Evolutionary conservation across 1,140 invertebrate genomes (phyloP).

Genomic region (Megathymus violae): DNA sequence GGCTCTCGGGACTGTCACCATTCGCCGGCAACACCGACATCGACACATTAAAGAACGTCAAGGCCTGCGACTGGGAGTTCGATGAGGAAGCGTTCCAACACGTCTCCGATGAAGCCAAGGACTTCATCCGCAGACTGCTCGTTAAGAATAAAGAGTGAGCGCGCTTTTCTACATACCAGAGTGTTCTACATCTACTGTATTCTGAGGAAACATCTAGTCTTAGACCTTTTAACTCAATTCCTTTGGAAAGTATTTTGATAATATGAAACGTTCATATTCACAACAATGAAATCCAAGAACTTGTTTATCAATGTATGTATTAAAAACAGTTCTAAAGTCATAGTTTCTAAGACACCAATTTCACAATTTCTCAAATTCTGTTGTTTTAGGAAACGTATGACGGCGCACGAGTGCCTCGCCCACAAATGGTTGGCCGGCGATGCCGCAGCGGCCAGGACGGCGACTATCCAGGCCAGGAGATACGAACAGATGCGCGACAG

Average conservation of each 20-base stretch:
- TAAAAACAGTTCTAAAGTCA: too few species aligned
- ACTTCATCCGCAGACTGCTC: constrained; percentile 97
- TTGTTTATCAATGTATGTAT: too few species aligned
- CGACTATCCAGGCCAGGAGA: constrained; percentile 90
- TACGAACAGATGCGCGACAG: constrained; percentile 95
- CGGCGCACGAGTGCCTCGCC: constrained; percentile 97
- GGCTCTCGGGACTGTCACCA: constrained; percentile 97
- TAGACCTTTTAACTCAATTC: too few species aligned
- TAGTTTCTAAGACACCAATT: too few species aligned
- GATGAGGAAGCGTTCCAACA: constrained; percentile 96
- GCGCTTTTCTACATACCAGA: too few species aligned
- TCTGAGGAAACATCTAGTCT: too few species aligned
- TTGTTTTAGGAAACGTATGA: constrained; percentile 97
- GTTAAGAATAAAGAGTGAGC: constrained; percentile 97
- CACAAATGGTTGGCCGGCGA: constrained; percentile 97
- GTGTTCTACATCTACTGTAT: too few species aligned
- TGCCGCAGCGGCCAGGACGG: constrained; percentile 89
- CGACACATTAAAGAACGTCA: constrained; percentile 99
- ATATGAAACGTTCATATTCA: too few species aligned
- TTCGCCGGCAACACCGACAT: constrained; percentile 99
- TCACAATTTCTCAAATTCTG: too few species aligned
- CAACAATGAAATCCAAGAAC: too few species aligned
- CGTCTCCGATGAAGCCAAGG: constrained; percentile 98
- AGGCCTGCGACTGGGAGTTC: constrained; percentile 99
- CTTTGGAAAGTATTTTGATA: too few species aligned